These are phyloP conservation scores for Holacanthella duospinosa DNA, from an alignment of 2,888 invertebrate genomes.

Conservation along the genomic window DNA sequence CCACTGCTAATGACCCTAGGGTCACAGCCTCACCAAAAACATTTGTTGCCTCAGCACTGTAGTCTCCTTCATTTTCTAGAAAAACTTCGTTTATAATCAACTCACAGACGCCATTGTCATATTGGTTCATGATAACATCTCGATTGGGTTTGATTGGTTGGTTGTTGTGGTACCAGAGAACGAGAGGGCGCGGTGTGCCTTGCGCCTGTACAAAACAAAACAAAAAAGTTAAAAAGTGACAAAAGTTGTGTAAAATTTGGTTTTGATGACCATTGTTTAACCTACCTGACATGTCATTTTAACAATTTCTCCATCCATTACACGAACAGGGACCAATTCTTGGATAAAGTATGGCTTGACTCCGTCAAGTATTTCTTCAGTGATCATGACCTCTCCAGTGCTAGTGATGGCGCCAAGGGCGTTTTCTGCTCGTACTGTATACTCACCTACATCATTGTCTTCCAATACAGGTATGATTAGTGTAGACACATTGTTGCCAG, in stretches of 20 bases:
- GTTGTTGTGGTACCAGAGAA: slow-evolving; percentile 67
- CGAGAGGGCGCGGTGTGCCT: slow-evolving; percentile 64
- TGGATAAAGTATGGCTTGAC: slow-evolving; percentile 51
- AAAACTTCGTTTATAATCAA: slow-evolving; percentile 75
- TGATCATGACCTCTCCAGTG: slow-evolving; percentile 59
- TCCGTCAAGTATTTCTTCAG: slow-evolving; percentile 58
- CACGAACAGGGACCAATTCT: slow-evolving; percentile 59
- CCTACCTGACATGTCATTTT: slow-evolving; percentile 54
- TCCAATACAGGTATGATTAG: slow-evolving; percentile 15
- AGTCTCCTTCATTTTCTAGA: slow-evolving; percentile 80
- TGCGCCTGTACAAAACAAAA: slow-evolving; percentile 14
- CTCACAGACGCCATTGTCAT: slow-evolving; percentile 66
- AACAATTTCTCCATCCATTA: slow-evolving; percentile 84
- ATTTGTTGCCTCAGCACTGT: slow-evolving; percentile 71
- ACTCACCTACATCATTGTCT: slow-evolving; percentile 50
- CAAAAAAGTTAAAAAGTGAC: not conserved
- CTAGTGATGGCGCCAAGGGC: slow-evolving; percentile 79
- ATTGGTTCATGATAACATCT: slow-evolving; percentile 57
- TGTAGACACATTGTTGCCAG: slow-evolving; percentile 9
- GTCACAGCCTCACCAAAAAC: slow-evolving; percentile 70
- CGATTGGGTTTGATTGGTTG: slow-evolving; percentile 61
- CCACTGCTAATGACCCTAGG: slow-evolving; percentile 64
- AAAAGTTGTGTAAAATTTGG: not conserved
- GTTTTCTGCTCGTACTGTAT: slow-evolving; percentile 82
- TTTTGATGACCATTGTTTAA: no score